These are phyloP conservation scores for Sarcophaga subvicina DNA, from an alignment of 2,888 invertebrate species.

Conservation along the genomic window DNA sequence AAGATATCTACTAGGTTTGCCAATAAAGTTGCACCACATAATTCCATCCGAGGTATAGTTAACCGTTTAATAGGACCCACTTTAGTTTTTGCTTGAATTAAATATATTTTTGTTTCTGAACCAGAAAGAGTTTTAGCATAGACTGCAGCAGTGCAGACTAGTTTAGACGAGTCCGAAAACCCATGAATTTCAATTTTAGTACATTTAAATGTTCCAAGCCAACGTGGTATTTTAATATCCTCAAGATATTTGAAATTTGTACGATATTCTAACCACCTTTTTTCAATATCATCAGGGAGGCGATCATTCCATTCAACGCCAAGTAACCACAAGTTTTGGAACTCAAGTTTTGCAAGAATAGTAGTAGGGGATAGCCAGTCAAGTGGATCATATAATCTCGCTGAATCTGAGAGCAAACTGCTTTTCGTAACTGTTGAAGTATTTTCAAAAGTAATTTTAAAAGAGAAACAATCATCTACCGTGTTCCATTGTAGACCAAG, in stretches of 20 bases:
- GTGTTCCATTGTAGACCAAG: slow-evolving; percentile 53
- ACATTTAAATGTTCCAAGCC: slow-evolving; percentile 36
- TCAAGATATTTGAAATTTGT: slow-evolving; percentile 42
- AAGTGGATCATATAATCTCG: slow-evolving; percentile 35
- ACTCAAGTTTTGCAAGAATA: slow-evolving; percentile 45
- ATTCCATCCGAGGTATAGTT: slow-evolving; percentile 12
- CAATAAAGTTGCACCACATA: slow-evolving; percentile 32
- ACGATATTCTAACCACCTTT: slow-evolving; percentile 41
- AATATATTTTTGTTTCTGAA: slow-evolving; percentile 60
- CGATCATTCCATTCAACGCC: slow-evolving; percentile 50
- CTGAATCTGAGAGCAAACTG: slow-evolving; percentile 55
- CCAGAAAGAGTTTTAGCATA: slow-evolving; percentile 18
- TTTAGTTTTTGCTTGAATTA: slow-evolving; percentile 43
- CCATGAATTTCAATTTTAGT: slow-evolving; percentile 45
- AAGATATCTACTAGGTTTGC: not conserved
- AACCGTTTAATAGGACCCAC: slow-evolving; percentile 30
- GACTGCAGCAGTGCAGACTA: slow-evolving; percentile 49
- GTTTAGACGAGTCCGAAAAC: slow-evolving; percentile 43
- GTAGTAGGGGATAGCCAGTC: slow-evolving; percentile 52
- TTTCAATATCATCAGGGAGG: slow-evolving; percentile 4
- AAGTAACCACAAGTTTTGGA: slow-evolving; percentile 46
- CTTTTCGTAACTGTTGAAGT: slow-evolving; percentile 36
- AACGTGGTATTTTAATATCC: slow-evolving; percentile 46
- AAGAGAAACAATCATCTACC: slow-evolving; percentile 48
- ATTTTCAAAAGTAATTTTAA: slow-evolving; percentile 42